Evolutionary conservation across 2,113 vertebrate species (phyloP), one percentile per base, ranked within the genome.

Genomic region (Lophotis ruficrista): DNA sequence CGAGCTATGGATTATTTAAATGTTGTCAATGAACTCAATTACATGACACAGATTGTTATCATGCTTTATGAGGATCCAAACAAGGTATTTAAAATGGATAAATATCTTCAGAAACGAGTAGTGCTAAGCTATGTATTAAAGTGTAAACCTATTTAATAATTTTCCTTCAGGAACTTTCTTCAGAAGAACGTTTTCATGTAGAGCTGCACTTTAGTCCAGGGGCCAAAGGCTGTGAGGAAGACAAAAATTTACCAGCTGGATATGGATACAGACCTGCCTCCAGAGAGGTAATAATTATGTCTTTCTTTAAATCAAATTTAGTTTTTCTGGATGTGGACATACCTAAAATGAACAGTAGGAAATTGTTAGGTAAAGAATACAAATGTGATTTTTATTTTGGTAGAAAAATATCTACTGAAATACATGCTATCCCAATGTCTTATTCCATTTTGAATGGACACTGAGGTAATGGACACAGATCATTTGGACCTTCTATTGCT

Each of bases 21-120:
- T 90, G 97, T 99, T 93, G 98, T 99, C 87, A 99, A 97, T 96
- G 99, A 99, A 90, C 98, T 99, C 75, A 99, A 99, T 97, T 99
- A 99, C 95, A 99, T 99, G 99, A 99, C 99, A 22, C 99, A 99
- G 97, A 99, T 99, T 96, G 99, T 99, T 57, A 99, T 99, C 94
- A 99, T 99, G 99, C 98, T 99, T 28, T 99, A 99, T 94, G 99
- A 99, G 81, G 99, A 99, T 95, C 99, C 99, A 89, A 99, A 99
- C 96, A 99, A 99, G 99, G 99, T 99, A 98, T 97, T n/a, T 57
- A 58, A 86, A 90, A 80, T 64, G 4, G 24, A 28, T 69, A 86
- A 84, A 11, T 64, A 37, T 53, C 19, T 91, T 82, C 48, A 93
- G 24, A 77, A 92, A 65, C 3, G 0, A 43, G 18, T 43, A 66